Evolutionary conservation across 2,888 invertebrate species (phyloP).

Genomic region (Andricus quercusramuli): DNA sequence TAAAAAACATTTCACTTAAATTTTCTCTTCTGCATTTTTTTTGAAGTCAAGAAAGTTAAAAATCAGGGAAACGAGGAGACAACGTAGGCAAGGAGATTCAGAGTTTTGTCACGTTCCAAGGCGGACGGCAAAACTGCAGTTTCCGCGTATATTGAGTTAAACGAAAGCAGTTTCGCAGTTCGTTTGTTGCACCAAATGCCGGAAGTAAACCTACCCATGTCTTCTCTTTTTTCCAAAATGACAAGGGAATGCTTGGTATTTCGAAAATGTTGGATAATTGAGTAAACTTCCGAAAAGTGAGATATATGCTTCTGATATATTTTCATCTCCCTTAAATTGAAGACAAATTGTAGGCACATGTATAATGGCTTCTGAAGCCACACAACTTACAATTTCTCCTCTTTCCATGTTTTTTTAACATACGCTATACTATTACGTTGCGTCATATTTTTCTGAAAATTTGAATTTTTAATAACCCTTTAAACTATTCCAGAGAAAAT

Average conservation of each 20-base stretch:
- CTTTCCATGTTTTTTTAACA: not conserved
- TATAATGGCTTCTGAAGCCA: not conserved
- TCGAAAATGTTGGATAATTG: constrained; percentile 1
- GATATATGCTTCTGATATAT: not conserved
- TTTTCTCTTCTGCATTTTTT: not conserved
- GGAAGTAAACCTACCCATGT: constrained; percentile 8
- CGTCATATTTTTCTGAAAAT: too few species aligned
- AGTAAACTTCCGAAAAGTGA: not conserved
- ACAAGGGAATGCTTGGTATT: constrained; percentile 1
- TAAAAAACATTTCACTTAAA: not conserved
- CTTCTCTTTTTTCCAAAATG: not conserved
- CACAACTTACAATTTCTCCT: not conserved
- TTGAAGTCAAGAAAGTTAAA: not conserved
- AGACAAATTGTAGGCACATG: not conserved
- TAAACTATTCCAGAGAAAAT: too few species aligned
- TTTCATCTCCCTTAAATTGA: not conserved
- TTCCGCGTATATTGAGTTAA: constrained; percentile 9
- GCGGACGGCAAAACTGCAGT: constrained; percentile 11
- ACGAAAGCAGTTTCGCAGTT: not conserved
- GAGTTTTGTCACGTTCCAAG: constrained; percentile 35
- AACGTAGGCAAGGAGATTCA: constrained; percentile 13
- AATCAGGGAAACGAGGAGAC: not conserved
- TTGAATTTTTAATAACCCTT: too few species aligned
- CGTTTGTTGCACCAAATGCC: constrained; percentile 27
- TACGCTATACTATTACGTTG: too few species aligned